Conservation (phyloP, 2,113 vertebrate species). For the Nycticorax nycticorax region DNA sequence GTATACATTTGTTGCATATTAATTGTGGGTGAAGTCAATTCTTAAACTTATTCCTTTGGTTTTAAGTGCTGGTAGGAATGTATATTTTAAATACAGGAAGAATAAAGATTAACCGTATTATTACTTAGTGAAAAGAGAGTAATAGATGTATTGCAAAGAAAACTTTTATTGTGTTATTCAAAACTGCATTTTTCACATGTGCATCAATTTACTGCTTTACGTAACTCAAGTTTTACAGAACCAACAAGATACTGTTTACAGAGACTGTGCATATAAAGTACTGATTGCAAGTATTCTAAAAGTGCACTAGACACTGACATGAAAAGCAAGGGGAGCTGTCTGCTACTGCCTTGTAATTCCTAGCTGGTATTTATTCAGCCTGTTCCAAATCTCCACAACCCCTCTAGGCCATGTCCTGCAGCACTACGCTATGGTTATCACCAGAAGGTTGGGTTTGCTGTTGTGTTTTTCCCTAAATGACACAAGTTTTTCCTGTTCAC, state of each 20-base stretch:
- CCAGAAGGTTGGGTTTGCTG: background rate
- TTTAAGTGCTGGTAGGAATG: background rate
- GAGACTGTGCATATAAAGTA: background rate
- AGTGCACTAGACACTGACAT: background rate
- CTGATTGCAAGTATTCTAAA: background rate
- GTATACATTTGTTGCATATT: background rate
- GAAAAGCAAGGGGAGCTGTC: background rate
- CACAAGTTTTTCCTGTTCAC: background rate
- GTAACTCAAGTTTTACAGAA: background rate
- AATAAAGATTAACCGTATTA: background rate
- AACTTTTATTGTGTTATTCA: background rate
- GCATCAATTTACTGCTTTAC: fast-evolving
- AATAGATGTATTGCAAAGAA: background rate
- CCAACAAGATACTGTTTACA: background rate
- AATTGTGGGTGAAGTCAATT: background rate
- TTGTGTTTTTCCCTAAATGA: background rate
- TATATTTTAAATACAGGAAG: background rate
- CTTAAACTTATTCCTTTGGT: background rate
- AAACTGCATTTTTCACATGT: background rate
- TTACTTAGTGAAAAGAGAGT: background rate
- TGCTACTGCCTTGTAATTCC: background rate
- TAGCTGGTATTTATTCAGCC: background rate
- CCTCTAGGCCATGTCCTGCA: background rate
- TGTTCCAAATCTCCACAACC: fast-evolving
- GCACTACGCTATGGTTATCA: background rate